phyloP scores from a whole-genome alignment of 2,113 vertebrate genomes.

The Pitta sordida region DNA sequence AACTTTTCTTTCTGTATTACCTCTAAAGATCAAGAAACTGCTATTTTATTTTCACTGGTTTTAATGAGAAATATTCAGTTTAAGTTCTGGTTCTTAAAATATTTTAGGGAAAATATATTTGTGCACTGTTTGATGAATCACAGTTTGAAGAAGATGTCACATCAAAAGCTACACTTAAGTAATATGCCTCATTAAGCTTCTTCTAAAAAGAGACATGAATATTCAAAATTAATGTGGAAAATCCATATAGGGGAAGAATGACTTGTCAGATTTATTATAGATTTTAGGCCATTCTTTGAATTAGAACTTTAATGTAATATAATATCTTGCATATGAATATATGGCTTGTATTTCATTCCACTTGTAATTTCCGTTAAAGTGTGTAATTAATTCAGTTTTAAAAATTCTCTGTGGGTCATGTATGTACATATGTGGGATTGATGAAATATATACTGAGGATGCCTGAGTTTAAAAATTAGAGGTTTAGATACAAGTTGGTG shows the following conservation, averaged over 20 bases:
- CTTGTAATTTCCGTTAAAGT: not conserved
- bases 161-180: conserved; percentile 5
- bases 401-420: not conserved
- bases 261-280: not conserved
- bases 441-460: not conserved
- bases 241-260: not conserved
- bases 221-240: not conserved
- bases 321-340: not conserved
- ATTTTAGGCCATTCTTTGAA: not conserved
- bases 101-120: not conserved
- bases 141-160: not conserved
- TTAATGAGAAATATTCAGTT: not conserved
- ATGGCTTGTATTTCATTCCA: not conserved
- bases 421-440: not conserved
- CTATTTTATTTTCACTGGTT: not conserved
- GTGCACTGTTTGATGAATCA: not conserved
- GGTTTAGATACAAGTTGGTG: not conserved
- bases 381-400: not conserved
- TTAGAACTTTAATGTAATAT: not conserved
- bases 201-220: conserved; percentile 1
- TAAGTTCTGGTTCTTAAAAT: not conserved
- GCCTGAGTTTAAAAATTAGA: not conserved
- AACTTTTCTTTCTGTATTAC: not conserved
- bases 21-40: not conserved
- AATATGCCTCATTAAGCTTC: not conserved